Base-by-base conservation (phyloP, 2,888 invertebrate genomes). In the Parnassius smintheus region DNA sequence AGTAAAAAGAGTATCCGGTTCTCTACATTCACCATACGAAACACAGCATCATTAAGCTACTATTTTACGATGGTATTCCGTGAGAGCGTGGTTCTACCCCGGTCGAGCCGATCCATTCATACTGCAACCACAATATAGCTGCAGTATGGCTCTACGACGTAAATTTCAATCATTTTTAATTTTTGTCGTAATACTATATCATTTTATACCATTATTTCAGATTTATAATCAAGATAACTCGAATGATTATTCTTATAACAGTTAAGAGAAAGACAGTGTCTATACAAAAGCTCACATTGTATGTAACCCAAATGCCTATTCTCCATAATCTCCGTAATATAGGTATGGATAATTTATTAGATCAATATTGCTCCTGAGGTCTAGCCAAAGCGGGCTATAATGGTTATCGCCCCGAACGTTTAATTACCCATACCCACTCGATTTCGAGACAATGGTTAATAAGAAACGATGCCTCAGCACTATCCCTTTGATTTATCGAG, bases 371-470 rank as follows among this genome's bases (percentile, higher is more conserved):
- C 75, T 72, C 73, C 76, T 78, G 75, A 82, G 85, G 83, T 83
- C 81, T 83, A 81, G 78, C 82, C 78, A 74, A 70, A 72, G 78
- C 72, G 68, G 70, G 74, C 81, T 78, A 78, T 88, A 86, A 89
- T 81, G 82, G 89, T 89, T 89, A 90, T 91, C 86, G 82, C 71
- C 73, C 70, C 72, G 59, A 72, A 68, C 72, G 81, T 88, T 88
- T 91, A 90, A 90, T 91, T 90, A 89, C 91, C 72, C 81, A 75
- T 90, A 89, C 91, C 72, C 81, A 75, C 77, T 78, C 81, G 76
- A 83, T 80, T 77, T 74, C 76, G 78, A 87, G 87, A 90, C 90
- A 88, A 90, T 89, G 83, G 87, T 84, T 90, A 87, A 86, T 91
- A 91, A 91, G 91, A 91, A 90, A 83, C 83, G 82, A 76, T 78